Evolutionary conservation across 2,113 vertebrate genomes (phyloP), one percentile per base, ranked within the genome.

Genomic region (Dipodomys merriami): DNA sequence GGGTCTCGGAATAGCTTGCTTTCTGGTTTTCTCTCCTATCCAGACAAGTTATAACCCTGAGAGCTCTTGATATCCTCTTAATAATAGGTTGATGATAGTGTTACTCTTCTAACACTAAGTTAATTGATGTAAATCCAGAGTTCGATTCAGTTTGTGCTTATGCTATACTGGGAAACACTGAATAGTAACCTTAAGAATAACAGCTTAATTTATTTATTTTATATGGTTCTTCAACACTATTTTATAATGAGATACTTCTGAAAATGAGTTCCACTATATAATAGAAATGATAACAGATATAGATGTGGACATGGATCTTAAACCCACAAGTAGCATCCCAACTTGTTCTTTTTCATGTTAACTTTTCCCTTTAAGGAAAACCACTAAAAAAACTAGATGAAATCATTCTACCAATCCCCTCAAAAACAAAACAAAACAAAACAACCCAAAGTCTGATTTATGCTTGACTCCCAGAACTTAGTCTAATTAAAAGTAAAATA

Each of bases 161-260:
- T 76, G 6, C 16, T 6, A 57, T 10, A 85, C 35, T 73, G 83
- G 7, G 2, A 78, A 60, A 27, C 44, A 62, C 25, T 1, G 86
- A 30, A 53, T 83, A 73, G 39, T 80, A 94, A n/a, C 25, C 5
- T 69, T 86, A 83, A 18, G 7, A 93, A 90, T 68, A 86, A 78
- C 7, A 72, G 16, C 86, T 88, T 71, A 30, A 76, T 73, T 91
- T 78, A 83, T 1, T 53, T 83, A 53, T 53, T 81, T 71, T 46
- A 76, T 30, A 74, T 6, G 4, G 3, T 23, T 77, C 71, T 89
- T 15, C 83, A 71, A 67, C 44, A 0, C 27, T 65, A 68, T 74
- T 62, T 73, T 92, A 79, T 33, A 64, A 62, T 8, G 68, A 84
- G 87, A 73, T 73, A 72, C 1, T 65, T 93, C 76, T 88, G 7